phyloP scores from a whole-genome alignment of 2,888 invertebrate species.

The Lycaena phlaeas region DNA sequence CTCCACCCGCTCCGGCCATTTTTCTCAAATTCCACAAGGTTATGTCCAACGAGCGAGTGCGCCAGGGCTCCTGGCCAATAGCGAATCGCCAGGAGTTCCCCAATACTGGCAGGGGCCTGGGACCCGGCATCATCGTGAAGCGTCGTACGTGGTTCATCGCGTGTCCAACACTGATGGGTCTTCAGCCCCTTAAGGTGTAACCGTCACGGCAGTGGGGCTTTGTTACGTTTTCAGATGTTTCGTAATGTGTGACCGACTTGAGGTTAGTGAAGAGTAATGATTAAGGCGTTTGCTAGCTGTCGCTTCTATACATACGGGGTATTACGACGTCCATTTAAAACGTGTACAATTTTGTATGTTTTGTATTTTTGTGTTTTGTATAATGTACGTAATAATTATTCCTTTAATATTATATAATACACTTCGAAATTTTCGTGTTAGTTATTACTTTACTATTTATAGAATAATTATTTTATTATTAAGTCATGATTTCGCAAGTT shows the following conservation, averaged over 20 bases:
- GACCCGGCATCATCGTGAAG: slow-evolving; percentile 82
- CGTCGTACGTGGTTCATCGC: slow-evolving; percentile 58
- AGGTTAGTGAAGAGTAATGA: slow-evolving; percentile 21
- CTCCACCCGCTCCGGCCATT: slow-evolving; percentile 61
- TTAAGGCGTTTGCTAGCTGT: too few relatives aligned
- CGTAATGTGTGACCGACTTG: slow-evolving; percentile 44
- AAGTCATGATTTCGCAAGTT: too few relatives aligned
- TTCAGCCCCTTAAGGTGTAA: slow-evolving; percentile 39
- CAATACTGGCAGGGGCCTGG: slow-evolving; percentile 79
- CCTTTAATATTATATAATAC: too few relatives aligned
- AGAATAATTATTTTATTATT: too few relatives aligned
- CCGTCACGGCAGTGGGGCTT: slow-evolving; percentile 44
- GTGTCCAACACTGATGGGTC: slow-evolving; percentile 39
- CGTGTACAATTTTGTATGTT: too few relatives aligned
- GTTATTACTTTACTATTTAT: too few relatives aligned
- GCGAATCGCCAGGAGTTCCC: slow-evolving; percentile 89
- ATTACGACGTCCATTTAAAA: too few relatives aligned
- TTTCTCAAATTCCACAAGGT: slow-evolving; percentile 64
- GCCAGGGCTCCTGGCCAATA: slow-evolving; percentile 60
- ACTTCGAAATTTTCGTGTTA: too few relatives aligned
- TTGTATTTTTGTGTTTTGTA: neutral
- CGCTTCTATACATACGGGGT: too few relatives aligned
- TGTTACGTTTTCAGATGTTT: slow-evolving; percentile 55
- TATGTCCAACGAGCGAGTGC: slow-evolving; percentile 68
- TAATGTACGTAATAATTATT: too few relatives aligned